Percentiles rank a stretch among this genome's conserved stretches.
These are phyloP conservation scores for Acanthurus lineatus DNA, from an alignment of 2,797 vertebrate genomes.

Conservation along the genomic window DNA sequence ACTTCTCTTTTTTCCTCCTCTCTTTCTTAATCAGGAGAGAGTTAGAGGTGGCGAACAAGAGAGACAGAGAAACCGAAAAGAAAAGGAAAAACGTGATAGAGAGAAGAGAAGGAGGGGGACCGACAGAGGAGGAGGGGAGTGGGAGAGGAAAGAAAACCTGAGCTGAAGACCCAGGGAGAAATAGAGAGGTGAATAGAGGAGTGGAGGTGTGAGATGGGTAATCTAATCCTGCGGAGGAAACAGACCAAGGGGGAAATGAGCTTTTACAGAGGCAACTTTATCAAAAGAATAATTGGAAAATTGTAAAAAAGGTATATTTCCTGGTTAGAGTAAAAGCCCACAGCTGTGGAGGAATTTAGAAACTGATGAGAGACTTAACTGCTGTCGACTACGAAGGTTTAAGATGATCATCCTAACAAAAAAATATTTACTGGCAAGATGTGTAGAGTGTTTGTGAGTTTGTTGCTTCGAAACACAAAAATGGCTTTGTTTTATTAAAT, in stretches of 20 bases:
- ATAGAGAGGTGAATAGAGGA: slow-evolving; percentile 42
- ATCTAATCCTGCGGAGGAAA: slow-evolving; percentile 70
- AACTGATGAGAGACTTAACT: slow-evolving; percentile 38
- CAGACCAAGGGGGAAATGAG: slow-evolving; percentile 62
- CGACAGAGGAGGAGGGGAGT: not conserved
- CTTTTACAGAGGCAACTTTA: slow-evolving; percentile 65
- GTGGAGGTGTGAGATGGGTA: slow-evolving; percentile 69
- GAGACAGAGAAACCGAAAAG: slow-evolving; percentile 37
- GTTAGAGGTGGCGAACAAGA: slow-evolving; percentile 49
- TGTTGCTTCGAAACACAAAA: slow-evolving; percentile 9
- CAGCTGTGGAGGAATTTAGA: slow-evolving; percentile 49
- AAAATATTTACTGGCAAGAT: slow-evolving; percentile 2
- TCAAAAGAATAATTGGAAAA: slow-evolving; percentile 64
- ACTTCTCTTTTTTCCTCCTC: slow-evolving; percentile 34
- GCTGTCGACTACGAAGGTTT: slow-evolving; percentile 11
- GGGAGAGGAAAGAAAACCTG: slow-evolving; percentile 20
- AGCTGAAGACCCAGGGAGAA: slow-evolving; percentile 46
- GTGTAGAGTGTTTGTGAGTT: not conserved
- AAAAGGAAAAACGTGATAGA: slow-evolving; percentile 27
- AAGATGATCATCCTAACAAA: slow-evolving; percentile 9
- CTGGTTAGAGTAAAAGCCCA: slow-evolving; percentile 47
- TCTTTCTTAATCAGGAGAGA: slow-evolving; percentile 68
- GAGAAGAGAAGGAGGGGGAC: not conserved
- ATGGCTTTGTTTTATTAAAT: not conserved
- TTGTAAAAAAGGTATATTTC: slow-evolving; percentile 38